Base-by-base conservation (phyloP, 2,113 vertebrate genomes). In the Orthochromis malagaraziensis region DNA sequence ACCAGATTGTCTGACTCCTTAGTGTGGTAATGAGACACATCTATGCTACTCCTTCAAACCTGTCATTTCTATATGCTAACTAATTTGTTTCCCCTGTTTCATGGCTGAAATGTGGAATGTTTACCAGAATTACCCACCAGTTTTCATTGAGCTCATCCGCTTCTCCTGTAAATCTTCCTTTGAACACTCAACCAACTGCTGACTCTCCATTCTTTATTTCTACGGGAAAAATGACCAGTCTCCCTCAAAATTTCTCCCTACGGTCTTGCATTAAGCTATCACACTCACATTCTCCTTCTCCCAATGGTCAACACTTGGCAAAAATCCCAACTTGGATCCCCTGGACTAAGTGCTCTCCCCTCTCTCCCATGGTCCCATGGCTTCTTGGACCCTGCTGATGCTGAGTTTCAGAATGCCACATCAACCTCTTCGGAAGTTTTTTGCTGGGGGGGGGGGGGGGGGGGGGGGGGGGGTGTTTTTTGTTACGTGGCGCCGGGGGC, bases 401-500 rank as follows among this genome's bases (percentile, higher is more conserved):
- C 14, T 58, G 26, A 0, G 3, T 58, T 58, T 9, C 7, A 31
- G 5, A 58, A 31, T 29, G 26, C 7, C 55, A 58, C 24, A 8
- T 29, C 55, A 14, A 5, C 55, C 24, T 58, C 55, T 58, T 7
- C 55, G n/a, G 51, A 57, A 2, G 6, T 14, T 16, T 16, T 57
- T 29, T 26, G 54, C 24, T 26, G 5, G 2, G 7, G 14, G 4
- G 11, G 5, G 6, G 7, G 45, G 4, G 5, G 10, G 5, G 12
- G 1, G 2, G 6, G 7, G 45, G 2, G 2, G 5, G 5, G 12
- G 1, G 2, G 21, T n/a, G n/a, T n/a, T n/a, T n/a, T n/a, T n/a
- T n/a, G n/a, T n/a, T n/a, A n/a, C n/a, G n/a, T n/a, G n/a, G n/a
- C n/a, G n/a, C n/a, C n/a, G n/a, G n/a, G n/a, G n/a, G n/a, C n/a